phyloP scores from a whole-genome alignment of 2,797 vertebrate species.

The Argentina silus region DNA sequence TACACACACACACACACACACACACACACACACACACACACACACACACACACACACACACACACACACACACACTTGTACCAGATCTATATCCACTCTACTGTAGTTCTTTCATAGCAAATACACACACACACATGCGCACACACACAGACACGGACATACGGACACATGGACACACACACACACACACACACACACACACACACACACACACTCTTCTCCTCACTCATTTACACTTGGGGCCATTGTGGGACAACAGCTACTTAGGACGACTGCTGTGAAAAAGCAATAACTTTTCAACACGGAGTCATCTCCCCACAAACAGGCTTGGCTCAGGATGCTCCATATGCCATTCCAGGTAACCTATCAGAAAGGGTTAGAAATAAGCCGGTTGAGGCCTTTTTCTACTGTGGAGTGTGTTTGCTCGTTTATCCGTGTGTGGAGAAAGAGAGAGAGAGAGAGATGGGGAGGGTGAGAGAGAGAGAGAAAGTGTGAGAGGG shows the following conservation, averaged over 20 bases:
- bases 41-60: too few species aligned
- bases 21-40: too few species aligned
- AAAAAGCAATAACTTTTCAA: neutral
- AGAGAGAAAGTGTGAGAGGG: neutral
- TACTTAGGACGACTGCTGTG: neutral
- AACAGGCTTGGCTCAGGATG: neutral
- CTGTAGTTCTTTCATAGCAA: neutral
- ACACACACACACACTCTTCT: neutral
- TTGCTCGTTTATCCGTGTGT: neutral
- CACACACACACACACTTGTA: conserved; percentile 8
- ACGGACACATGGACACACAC: conserved; percentile 20
- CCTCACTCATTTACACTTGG: neutral
- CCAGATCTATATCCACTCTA: conserved; percentile 23
- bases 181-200: conserved; percentile 2
- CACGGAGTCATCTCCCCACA: neutral
- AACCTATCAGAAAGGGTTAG: neutral
- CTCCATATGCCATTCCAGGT: neutral
- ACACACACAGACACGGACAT: conserved; percentile 17
- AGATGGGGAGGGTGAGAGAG: neutral
- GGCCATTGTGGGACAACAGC: neutral
- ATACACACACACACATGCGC: conserved; percentile 34
- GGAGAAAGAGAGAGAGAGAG: neutral
- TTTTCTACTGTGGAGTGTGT: neutral
- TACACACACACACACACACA: conserved; percentile 24
- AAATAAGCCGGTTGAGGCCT: neutral